Evolutionary conservation across 2,797 vertebrate genomes (phyloP).

Genomic region (Gallinago solitaria): DNA sequence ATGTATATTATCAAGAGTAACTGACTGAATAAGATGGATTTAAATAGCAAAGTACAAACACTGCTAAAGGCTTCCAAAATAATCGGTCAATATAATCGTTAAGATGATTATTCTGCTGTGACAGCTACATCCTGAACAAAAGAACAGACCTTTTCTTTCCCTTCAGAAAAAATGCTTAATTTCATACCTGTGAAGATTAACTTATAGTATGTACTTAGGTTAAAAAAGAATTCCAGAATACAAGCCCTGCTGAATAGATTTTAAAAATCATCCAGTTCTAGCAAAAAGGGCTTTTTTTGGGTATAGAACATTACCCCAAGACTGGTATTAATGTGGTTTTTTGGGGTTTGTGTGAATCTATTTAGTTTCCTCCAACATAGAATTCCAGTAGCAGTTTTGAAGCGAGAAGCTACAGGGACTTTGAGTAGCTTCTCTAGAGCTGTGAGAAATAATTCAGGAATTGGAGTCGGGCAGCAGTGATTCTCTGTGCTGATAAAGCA

Average conservation of each 20-base stretch:
- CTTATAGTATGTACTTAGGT: too few relatives aligned
- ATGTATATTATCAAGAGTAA: not conserved
- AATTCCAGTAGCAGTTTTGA: not conserved
- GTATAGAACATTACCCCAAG: not conserved
- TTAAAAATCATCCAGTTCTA: not conserved
- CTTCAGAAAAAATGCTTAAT: not conserved
- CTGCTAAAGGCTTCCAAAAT: not conserved
- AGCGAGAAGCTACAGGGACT: not conserved
- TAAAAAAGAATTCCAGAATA: not conserved
- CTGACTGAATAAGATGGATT: not conserved
- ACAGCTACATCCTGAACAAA: not conserved
- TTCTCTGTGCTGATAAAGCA: not conserved
- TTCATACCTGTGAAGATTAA: not conserved
- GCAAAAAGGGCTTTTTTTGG: not conserved
- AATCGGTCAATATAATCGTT: too few relatives aligned
- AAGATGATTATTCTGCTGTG: not conserved
- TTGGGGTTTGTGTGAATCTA: accelerated
- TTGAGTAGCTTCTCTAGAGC: not conserved
- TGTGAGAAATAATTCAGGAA: not conserved
- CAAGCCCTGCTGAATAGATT: not conserved
- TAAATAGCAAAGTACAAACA: not conserved
- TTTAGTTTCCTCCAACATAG: not conserved
- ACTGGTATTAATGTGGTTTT: too few relatives aligned
- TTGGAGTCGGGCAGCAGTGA: not conserved
- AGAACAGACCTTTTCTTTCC: too few relatives aligned